Base-by-base conservation (phyloP, 2,113 vertebrate species). In the Sceloporus tristichus region DNA sequence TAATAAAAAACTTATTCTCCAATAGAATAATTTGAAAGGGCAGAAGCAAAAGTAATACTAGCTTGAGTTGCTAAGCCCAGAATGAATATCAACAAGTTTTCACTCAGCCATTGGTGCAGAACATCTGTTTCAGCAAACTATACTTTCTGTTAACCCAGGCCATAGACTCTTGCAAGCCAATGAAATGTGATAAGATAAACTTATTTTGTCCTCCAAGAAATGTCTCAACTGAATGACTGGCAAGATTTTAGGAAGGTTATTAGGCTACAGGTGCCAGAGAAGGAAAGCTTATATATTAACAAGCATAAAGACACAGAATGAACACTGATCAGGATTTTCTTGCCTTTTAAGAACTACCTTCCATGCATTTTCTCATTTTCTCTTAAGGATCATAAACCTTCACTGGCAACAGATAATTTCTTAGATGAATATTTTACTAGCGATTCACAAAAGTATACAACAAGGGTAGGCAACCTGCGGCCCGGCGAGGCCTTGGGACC, bases 371-470 rank as follows among this genome's bases (percentile, higher is more conserved):
- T 40, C 34, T 75, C 6, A 8, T 2, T 16, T 7, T 80, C 16
- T 81, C 86, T 34, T 19, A 34, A 23, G 21, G 88, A 10, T 11
- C 74, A 0, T 90, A 42, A 90, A 38, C 71, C 23, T 86, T 93
- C 53, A 83, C 6, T 27, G 9, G 10, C 5, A 70, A 87, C 74
- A 90, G 65, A 91, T 0, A 5, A 0, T 53, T 92, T 85, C 84
- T 4, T 48, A 86, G 38, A 16, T 27, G 74, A 89, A 59, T 78
- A 95, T 93, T 94, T 96, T 82, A 90, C 87, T 88, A 92, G 94
- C 91, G 70, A 29, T 76, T 89, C 93, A 81, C 92, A 92, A 92
- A 89, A 95, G 91, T 34, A 34, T 34, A 34, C 34, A 34, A 34
- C 34, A 34, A 1, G 34, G 34, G 34, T 34, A 34, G 34, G 34